phyloP scores from a whole-genome alignment of 2,888 invertebrate genomes.

The Drosophila percnosoma region DNA sequence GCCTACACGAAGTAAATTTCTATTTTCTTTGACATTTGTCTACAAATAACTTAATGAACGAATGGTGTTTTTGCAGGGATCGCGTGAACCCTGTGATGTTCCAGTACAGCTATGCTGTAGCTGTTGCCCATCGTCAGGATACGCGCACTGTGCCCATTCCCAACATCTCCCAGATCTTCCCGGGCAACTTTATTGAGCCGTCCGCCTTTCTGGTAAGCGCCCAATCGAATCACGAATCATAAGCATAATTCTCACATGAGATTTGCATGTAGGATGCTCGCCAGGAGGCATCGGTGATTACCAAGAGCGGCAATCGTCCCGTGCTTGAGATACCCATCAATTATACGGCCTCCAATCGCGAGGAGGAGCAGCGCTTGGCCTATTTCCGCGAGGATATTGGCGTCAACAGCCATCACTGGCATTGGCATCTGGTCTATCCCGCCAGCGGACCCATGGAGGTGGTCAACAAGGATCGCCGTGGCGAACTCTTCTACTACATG shows the following conservation, averaged over 20 bases:
- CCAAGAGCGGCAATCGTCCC: constrained; percentile 85
- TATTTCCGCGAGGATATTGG: constrained; percentile 95
- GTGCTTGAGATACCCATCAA: constrained; percentile 89
- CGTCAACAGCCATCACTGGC: constrained; percentile 95
- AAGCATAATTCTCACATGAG: neutral
- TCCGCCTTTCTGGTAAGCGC: constrained; percentile 86
- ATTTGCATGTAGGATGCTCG: constrained; percentile 86
- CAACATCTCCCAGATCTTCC: constrained; percentile 91
- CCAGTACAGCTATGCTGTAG: constrained; percentile 91
- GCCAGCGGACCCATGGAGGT: constrained; percentile 87
- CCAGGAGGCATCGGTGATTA: constrained; percentile 88
- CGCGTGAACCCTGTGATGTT: constrained; percentile 92
- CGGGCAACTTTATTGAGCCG: constrained; percentile 92
- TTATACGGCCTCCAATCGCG: constrained; percentile 90
- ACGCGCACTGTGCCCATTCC: constrained; percentile 88
- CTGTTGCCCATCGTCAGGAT: constrained; percentile 88
- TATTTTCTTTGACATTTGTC: neutral
- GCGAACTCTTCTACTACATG: constrained; percentile 91
- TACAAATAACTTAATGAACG: fast-evolving
- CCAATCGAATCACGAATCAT: no score
- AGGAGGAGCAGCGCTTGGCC: constrained; percentile 92
- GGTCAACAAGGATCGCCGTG: constrained; percentile 90
- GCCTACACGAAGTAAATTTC: constrained; percentile 86
- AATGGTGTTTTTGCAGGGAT: constrained; percentile 85
- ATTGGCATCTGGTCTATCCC: constrained; percentile 95